These are phyloP conservation scores for Schizotus pectinicornis DNA, from an alignment of 2,888 invertebrate species.

Conservation along the genomic window DNA sequence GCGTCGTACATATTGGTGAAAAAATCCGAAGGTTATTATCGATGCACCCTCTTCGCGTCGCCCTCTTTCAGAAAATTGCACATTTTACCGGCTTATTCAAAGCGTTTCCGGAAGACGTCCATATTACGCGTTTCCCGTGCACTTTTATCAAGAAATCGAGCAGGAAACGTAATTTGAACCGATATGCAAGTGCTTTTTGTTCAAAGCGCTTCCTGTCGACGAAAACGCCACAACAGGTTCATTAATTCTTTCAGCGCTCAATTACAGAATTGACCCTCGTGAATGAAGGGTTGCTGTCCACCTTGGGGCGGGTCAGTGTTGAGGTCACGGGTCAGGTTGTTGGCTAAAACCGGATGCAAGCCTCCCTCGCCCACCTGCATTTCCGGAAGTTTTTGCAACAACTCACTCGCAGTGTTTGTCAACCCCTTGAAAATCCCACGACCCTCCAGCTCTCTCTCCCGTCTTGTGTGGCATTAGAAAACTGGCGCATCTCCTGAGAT, in stretches of 20 bases:
- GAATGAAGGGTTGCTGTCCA: constrained; percentile 3
- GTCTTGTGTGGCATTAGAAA: constrained; percentile 39
- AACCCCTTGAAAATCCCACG: constrained; percentile 29
- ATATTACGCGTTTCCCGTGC: no score
- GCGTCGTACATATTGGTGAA: background rate
- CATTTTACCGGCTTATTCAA: background rate
- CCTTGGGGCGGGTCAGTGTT: constrained; percentile 10
- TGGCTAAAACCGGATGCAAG: constrained; percentile 12
- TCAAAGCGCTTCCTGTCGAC: constrained; percentile 36
- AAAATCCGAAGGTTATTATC: background rate
- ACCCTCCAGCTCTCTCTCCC: constrained; percentile 8
- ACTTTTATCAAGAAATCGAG: background rate
- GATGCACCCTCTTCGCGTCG: background rate
- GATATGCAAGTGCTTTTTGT: constrained; percentile 34
- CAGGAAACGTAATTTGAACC: constrained; percentile 42
- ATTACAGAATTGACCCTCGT: background rate
- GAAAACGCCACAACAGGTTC: constrained; percentile 1
- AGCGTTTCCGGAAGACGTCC: no score
- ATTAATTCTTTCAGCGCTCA: background rate
- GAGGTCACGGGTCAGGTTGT: constrained; percentile 13
- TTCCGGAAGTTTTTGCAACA: constrained; percentile 11
- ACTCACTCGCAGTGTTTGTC: constrained; percentile 11
- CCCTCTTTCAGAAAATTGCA: constrained; percentile 4
- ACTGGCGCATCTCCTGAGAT: constrained; percentile 37
- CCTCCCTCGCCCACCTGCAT: constrained; percentile 20